phyloP scores from a whole-genome alignment of 2,797 vertebrate species.

The Micromesistius poutassou region DNA sequence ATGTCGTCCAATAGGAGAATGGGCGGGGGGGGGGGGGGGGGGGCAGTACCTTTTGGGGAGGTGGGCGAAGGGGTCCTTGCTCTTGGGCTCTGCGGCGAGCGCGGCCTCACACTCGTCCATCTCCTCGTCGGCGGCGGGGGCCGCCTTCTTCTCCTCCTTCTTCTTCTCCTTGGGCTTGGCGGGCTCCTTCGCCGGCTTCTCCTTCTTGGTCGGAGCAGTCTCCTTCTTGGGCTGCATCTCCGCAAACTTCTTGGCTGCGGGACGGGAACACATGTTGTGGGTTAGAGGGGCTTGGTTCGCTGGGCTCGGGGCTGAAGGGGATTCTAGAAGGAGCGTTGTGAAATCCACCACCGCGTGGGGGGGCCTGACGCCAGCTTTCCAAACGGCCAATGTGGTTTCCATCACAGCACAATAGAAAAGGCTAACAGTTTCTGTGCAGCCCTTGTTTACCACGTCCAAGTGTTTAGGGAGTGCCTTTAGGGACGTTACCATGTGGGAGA shows the following conservation, averaged over 20 bases:
- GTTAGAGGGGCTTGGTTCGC: constrained; percentile 14
- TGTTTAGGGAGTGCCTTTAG: no score
- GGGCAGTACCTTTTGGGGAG: constrained; percentile 83
- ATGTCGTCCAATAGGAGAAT: background rate
- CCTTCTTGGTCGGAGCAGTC: constrained; percentile 75
- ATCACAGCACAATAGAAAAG: background rate
- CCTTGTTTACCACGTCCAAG: background rate
- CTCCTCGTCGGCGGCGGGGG: constrained; percentile 73
- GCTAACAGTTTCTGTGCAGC: background rate
- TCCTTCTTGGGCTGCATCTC: constrained; percentile 91
- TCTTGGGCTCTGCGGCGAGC: constrained; percentile 86
- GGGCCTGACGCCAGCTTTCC: background rate
- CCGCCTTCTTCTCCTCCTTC: constrained; percentile 80
- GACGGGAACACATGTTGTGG: constrained; percentile 22
- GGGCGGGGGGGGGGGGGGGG: background rate
- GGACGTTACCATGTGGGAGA: no score
- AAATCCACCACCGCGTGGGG: background rate
- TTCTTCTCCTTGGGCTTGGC: constrained; percentile 82
- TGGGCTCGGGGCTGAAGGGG: background rate
- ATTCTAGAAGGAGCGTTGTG: background rate
- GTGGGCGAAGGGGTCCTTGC: constrained; percentile 88
- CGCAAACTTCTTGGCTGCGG: constrained; percentile 86
- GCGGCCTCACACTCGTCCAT: constrained; percentile 87
- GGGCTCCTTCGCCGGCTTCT: constrained; percentile 78
- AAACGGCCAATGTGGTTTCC: background rate